A percentile compares a stretch with the other conserved stretches of the same genome.
These are phyloP conservation scores for Malacosoma neustria DNA, from an alignment of 2,888 invertebrate species.

Conservation along the genomic window DNA sequence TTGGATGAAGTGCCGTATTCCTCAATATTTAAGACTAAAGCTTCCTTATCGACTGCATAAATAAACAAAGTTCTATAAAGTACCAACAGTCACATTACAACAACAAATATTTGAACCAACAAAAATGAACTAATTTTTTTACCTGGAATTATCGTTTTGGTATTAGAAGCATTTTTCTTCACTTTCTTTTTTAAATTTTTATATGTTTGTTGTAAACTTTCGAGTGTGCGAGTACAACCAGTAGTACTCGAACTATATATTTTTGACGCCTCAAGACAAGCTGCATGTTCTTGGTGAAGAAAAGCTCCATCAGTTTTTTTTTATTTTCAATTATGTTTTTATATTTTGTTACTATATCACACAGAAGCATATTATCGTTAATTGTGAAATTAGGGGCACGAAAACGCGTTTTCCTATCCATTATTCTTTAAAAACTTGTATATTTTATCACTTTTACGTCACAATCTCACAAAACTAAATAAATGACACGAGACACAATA, in stretches of 20 bases:
- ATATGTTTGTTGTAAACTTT: conserved; percentile 3
- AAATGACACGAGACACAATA: neutral
- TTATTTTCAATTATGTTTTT: conserved; percentile 5
- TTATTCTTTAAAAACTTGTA: neutral
- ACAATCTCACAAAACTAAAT: neutral
- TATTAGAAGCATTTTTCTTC: conserved; percentile 1
- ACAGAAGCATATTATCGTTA: conserved; percentile 3
- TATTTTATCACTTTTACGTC: no score
- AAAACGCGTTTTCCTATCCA: neutral
- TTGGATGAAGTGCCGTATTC: conserved; percentile 3
- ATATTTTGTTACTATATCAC: conserved; percentile 3
- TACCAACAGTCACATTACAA: neutral
- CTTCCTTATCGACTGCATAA: conserved; percentile 1
- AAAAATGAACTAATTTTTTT: neutral
- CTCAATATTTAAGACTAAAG: conserved; percentile 2
- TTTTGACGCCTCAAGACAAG: conserved; percentile 1
- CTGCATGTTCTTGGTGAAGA: conserved; percentile 1
- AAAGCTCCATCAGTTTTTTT: conserved; percentile 4
- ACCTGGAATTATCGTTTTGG: conserved; percentile 3
- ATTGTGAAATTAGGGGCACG: conserved; percentile 2
- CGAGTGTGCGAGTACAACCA: conserved; percentile 1
- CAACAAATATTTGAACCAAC: neutral
- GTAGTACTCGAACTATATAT: neutral
- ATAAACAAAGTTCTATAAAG: neutral
- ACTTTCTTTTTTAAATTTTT: conserved; percentile 2